Base-by-base conservation (phyloP, 2,113 vertebrate species). In the Castor canadensis region DNA sequence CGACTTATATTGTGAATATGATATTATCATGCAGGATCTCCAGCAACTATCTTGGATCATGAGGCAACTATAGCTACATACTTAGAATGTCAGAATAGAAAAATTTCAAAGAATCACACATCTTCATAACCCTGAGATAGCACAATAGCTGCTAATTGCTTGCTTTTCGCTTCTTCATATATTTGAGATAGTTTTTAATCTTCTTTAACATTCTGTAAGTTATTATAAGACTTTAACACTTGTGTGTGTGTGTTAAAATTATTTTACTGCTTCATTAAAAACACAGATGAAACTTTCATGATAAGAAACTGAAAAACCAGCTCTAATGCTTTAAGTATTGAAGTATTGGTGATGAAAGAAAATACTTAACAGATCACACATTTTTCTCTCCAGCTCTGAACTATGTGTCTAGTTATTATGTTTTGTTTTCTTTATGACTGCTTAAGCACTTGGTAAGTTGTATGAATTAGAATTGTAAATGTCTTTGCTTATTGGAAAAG, bases 401-500 rank as follows among this genome's bases (percentile, higher is more conserved):
- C 60, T 52, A 12, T 67, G 60, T 87, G 58, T 16, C 32, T 26
- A 69, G 11, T 54, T 84, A 24, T 73, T 13, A 38, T 60, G 1
- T 43, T 30, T 82, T 89, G 16, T 76, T 30, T 96, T 49, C 2
- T 40, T 81, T 71, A n/a, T 49, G 62, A 83, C 12, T 66, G 71
- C 10, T 62, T 56, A 87, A 87, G 12, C 13, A 84, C 5, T 58
- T 45, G n/a, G 30, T 32, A 49, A 66, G 12, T 62, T 43, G 54
- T 35, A 56, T 32, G 6, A 7, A 38, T 38, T 81, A 40, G 15
- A 75, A 58, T 20, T n/a, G 26, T 13, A 54, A 9, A 6, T 49
- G 82, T 81, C 54, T 84, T 75, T 73, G 1, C 19, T 94, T 79
- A 2, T 56, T 76, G 26, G 3, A 77, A 95, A 95, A 22, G 19